These are phyloP conservation scores for Heterodera schachtii DNA, from an alignment of 1,140 invertebrate genomes.

Conservation along the genomic window DNA sequence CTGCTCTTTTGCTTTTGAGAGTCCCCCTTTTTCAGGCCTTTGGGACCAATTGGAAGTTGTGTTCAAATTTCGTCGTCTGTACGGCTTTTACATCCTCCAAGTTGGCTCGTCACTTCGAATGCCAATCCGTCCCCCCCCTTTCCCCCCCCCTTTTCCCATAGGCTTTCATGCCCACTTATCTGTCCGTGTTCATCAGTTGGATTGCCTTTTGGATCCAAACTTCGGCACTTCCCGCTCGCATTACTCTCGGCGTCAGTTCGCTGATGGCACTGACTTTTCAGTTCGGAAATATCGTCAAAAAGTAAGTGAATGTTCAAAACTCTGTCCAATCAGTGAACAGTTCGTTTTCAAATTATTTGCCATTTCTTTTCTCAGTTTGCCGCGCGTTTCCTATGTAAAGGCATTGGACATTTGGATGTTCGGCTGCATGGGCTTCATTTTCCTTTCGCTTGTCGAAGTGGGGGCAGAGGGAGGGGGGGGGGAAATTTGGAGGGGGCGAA, in stretches of 20 bases:
- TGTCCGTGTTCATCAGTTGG: slow-evolving; percentile 54
- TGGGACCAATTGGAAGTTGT: slow-evolving; percentile 65
- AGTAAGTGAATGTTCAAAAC: slow-evolving; percentile 15
- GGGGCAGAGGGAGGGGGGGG: not conserved
- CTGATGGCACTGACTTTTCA: slow-evolving; percentile 60
- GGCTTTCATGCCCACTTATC: slow-evolving; percentile 40
- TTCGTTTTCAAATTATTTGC: not conserved
- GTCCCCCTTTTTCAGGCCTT: slow-evolving; percentile 34
- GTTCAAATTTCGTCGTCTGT: slow-evolving; percentile 59
- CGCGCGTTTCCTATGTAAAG: slow-evolving; percentile 60
- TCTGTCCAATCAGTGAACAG: not conserved
- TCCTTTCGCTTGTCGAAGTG: slow-evolving; percentile 61
- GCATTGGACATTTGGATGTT: slow-evolving; percentile 65
- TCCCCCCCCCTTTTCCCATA: slow-evolving; percentile 37
- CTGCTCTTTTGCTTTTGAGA: too few species aligned
- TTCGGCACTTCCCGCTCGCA: slow-evolving; percentile 62
- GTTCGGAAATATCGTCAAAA: slow-evolving; percentile 65
- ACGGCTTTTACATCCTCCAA: slow-evolving; percentile 63
- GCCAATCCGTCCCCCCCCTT: not conserved
- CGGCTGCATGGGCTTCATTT: slow-evolving; percentile 64
- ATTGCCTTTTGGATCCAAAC: slow-evolving; percentile 65
- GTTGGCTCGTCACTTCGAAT: slow-evolving; percentile 18
- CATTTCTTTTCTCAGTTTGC: slow-evolving; percentile 33
- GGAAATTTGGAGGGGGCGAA: slow-evolving; percentile 18
- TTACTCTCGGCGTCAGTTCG: slow-evolving; percentile 57